Percentiles rank a stretch among this genome's conserved stretches.
Evolutionary conservation across 2,113 vertebrate species (phyloP).

Genomic region (Coregonus clupeaformis): DNA sequence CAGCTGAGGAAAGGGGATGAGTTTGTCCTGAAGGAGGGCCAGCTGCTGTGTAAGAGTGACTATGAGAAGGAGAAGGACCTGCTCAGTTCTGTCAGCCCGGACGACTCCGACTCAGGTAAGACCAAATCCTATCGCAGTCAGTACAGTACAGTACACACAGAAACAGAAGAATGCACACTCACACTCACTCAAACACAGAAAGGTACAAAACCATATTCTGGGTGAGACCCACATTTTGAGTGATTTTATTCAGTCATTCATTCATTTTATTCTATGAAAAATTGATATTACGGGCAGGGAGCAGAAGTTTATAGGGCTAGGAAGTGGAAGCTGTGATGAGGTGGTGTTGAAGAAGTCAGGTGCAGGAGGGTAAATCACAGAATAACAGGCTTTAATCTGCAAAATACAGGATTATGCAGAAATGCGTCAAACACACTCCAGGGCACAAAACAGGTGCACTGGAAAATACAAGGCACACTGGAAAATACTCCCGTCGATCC

Average conservation of each 20-base stretch:
- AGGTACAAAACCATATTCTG: not conserved
- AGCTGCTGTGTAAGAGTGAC: constrained; percentile 97
- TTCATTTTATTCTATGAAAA: not conserved
- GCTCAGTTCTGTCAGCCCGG: constrained; percentile 94
- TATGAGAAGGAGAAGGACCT: constrained; percentile 98
- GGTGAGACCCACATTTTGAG: not conserved
- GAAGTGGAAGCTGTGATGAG: too few relatives aligned
- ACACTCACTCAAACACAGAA: too few relatives aligned
- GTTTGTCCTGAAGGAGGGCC: constrained; percentile 97
- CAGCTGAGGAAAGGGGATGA: constrained; percentile 96
- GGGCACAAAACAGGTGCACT: too few relatives aligned
- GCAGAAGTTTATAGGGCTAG: constrained; percentile 40
- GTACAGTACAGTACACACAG: too few relatives aligned
- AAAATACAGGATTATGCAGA: too few relatives aligned
- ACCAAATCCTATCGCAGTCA: constrained; percentile 41
- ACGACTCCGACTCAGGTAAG: constrained; percentile 97
- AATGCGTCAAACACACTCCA: too few relatives aligned
- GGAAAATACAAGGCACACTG: too few relatives aligned
- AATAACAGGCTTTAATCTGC: too few relatives aligned
- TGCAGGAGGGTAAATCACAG: too few relatives aligned
- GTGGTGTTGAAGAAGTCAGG: too few relatives aligned
- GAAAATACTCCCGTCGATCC: too few relatives aligned
- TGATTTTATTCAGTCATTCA: not conserved
- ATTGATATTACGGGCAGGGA: constrained; percentile 24
- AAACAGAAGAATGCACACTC: too few relatives aligned